Base-by-base conservation (phyloP, 1,140 invertebrate species). In the Drosophila prosaltans region DNA sequence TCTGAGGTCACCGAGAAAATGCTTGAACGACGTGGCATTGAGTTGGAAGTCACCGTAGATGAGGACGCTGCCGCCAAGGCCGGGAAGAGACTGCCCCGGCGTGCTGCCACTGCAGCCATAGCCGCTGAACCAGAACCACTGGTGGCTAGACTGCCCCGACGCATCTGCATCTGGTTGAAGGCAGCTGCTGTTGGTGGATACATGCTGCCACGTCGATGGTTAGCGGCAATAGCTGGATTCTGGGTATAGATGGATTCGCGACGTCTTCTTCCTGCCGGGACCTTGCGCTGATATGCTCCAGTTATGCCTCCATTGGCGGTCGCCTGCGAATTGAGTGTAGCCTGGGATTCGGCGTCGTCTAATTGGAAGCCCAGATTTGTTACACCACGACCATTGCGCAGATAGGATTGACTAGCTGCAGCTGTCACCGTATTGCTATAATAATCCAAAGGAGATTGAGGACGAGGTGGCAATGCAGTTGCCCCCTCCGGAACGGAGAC, bases 1-100 rank as follows among this genome's bases (percentile, higher is more conserved):
- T 94, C 93, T 2, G 92, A 91, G 65, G 93, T 92, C 24, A 93
- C 92, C 54, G 94, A 94, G 63, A 94, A 94, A 24, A 94, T 80
- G 71, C 94, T 94, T 2, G 90, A 92, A 57, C 94, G 92, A 40
- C 94, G 81, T 4, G 90, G 81, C 24, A 66, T 62, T 1, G 21
- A 21, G 30, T 26, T 41, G 39, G 48, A 63, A 55, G 43, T 60
- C 57, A 77, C 59, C 60, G 78, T 69, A 0, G 55, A 69, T 41
- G 16, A 71, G 10, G 61, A 88, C 48, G 54, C 66, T 11, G 61
- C 78, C 41, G 59, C 70, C 1, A 69, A 76, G 4, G 78, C 78
- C 1, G 78, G 92, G 55, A 92, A 91, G 1, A 91, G 71, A 40
- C 90, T 91, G 57, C 89, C 89, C 0, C 90, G 74, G 1, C 90